Conservation (phyloP, 1,140 invertebrate genomes). For the Tigriopus japonicus region DNA sequence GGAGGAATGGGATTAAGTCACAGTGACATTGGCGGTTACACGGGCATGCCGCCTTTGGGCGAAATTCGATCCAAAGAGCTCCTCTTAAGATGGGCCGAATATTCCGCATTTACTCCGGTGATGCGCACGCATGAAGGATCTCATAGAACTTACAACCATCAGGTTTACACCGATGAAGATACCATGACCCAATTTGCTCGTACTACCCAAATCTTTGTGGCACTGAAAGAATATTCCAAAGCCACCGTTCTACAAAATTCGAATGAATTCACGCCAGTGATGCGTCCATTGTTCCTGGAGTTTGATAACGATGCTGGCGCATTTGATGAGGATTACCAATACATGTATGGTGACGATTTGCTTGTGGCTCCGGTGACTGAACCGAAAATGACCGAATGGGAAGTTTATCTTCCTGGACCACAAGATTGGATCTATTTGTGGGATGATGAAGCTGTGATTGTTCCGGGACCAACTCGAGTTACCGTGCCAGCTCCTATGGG, state of each 20-base stretch:
- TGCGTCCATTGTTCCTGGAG: slow-evolving; percentile 24
- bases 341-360: slow-evolving; percentile 26
- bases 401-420: not conserved
- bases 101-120: slow-evolving; percentile 26
- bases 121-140: slow-evolving; percentile 30
- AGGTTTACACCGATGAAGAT: slow-evolving; percentile 23
- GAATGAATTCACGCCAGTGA: slow-evolving; percentile 21
- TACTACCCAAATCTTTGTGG: slow-evolving; percentile 22
- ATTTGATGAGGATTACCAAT: slow-evolving; percentile 22
- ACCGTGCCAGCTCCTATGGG: too few species aligned
- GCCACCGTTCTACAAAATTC: slow-evolving; percentile 19
- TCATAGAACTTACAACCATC: slow-evolving; percentile 23
- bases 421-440: slow-evolving; percentile 5
- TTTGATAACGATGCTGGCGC: slow-evolving; percentile 21
- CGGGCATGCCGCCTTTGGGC: slow-evolving; percentile 20
- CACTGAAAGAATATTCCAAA: slow-evolving; percentile 23
- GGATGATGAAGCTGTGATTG: not conserved
- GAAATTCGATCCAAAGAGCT: slow-evolving; percentile 22
- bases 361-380: slow-evolving; percentile 25
- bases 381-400: slow-evolving; percentile 9
- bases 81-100: slow-evolving; percentile 26
- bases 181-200: slow-evolving; percentile 23
- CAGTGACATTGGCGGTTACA: slow-evolving; percentile 29
- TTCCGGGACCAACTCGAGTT: too few species aligned
- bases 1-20: slow-evolving; percentile 26